phyloP scores from a whole-genome alignment of 2,888 invertebrate species.

The Epistrophe grossulariae region DNA sequence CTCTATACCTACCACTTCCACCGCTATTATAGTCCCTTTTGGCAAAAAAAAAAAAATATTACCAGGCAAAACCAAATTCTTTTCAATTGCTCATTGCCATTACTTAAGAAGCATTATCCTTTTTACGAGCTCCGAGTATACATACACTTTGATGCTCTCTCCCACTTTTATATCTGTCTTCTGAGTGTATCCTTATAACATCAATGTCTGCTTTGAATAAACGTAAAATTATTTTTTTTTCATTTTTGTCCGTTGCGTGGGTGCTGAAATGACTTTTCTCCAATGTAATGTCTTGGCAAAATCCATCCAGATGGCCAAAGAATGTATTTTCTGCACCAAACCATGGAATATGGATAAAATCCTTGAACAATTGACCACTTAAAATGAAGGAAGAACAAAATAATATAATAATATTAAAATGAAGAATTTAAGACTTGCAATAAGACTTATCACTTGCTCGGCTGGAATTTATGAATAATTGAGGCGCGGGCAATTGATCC shows the following conservation, averaged over 20 bases:
- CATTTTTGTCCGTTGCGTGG: not conserved
- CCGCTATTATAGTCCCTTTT: slow-evolving; percentile 1
- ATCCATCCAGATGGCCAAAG: slow-evolving; percentile 43
- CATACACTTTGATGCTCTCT: slow-evolving; percentile 25
- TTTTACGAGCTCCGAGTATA: slow-evolving; percentile 63
- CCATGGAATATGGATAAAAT: slow-evolving; percentile 26
- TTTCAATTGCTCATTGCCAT: slow-evolving; percentile 70
- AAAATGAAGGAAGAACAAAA: slow-evolving; percentile 27
- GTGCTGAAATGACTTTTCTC: not conserved
- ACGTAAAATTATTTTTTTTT: slow-evolving; percentile 57
- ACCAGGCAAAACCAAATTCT: slow-evolving; percentile 25
- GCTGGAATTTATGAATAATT: slow-evolving; percentile 53
- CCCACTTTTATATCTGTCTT: not conserved
- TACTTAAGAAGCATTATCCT: slow-evolving; percentile 72
- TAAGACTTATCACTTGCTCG: slow-evolving; percentile 55
- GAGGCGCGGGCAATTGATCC: slow-evolving; percentile 46
- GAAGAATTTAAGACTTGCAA: slow-evolving; percentile 36
- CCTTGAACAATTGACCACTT: slow-evolving; percentile 59
- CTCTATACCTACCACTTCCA: not conserved
- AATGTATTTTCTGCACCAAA: slow-evolving; percentile 10
- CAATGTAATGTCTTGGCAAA: not conserved
- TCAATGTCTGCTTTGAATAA: slow-evolving; percentile 62
- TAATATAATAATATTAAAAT: not conserved
- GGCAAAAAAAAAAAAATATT: not conserved
- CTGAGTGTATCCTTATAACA: slow-evolving; percentile 28